A percentile compares a stretch with the other conserved stretches of the same genome.
These are phyloP conservation scores for Melanostoma scalare DNA, from an alignment of 2,888 invertebrate genomes.

Conservation along the genomic window DNA sequence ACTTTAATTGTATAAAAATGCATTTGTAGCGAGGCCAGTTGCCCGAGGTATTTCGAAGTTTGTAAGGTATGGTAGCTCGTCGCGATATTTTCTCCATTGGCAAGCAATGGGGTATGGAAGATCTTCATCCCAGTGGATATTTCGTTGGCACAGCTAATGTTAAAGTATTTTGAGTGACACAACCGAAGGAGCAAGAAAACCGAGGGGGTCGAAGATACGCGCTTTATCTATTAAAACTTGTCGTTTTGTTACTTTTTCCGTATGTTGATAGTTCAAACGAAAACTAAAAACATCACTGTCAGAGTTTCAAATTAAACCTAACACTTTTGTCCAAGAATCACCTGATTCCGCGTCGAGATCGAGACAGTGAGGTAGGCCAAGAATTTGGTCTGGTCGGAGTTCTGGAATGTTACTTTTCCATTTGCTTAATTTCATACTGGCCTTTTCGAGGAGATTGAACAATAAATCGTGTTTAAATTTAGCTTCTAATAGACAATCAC, in stretches of 20 bases:
- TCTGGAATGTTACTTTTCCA: constrained; percentile 25
- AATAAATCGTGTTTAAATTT: constrained; percentile 23
- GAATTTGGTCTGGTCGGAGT: background rate
- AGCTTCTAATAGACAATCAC: constrained; percentile 43
- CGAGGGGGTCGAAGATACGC: constrained; percentile 63
- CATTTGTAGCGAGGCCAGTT: no score
- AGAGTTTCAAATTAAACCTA: constrained; percentile 60
- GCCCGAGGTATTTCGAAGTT: no score
- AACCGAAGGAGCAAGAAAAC: constrained; percentile 62
- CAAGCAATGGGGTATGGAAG: no score
- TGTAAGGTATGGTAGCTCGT: no score
- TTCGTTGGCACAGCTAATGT: no score
- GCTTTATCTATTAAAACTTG: constrained; percentile 15
- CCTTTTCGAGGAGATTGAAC: constrained; percentile 23
- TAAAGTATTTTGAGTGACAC: no score
- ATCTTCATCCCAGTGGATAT: no score
- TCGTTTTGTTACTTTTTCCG: constrained; percentile 22
- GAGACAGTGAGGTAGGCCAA: no score
- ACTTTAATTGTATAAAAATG: no score
- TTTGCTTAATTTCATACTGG: constrained; percentile 41
- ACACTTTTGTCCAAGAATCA: constrained; percentile 44
- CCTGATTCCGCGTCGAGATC: background rate
- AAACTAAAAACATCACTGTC: constrained; percentile 38
- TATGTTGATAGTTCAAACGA: constrained; percentile 6
- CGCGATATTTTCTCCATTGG: no score